A percentile compares a stretch with the other conserved stretches of the same genome.
phyloP scores from a whole-genome alignment of 2,888 invertebrate species.

The Drepanosiphum platanoidis region DNA sequence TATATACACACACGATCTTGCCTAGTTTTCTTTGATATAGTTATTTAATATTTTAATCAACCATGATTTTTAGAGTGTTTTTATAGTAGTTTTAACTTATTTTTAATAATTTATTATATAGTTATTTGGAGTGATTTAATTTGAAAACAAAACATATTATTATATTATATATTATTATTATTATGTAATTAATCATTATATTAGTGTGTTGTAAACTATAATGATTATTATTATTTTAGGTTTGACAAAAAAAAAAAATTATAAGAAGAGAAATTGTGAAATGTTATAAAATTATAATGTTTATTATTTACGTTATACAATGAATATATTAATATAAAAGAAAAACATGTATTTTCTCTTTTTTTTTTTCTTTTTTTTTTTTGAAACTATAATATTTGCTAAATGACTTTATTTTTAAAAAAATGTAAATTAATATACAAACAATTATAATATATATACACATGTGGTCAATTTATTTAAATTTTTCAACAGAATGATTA shows the following conservation, averaged over 20 bases:
- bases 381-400: constrained; percentile 58
- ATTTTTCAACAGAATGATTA: neutral
- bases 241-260: constrained; percentile 19
- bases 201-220: constrained; percentile 45
- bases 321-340: constrained; percentile 51
- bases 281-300: constrained; percentile 53
- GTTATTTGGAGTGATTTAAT: constrained; percentile 52
- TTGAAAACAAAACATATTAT: constrained; percentile 43
- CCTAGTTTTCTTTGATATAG: constrained; percentile 54
- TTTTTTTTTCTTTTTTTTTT: constrained; percentile 32
- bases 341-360: constrained; percentile 58
- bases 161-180: too few species aligned
- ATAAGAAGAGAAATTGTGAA: constrained; percentile 16
- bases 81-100: constrained; percentile 55
- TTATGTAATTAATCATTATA: constrained; percentile 50
- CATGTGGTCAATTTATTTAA: constrained; percentile 22
- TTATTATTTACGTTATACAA: constrained; percentile 60
- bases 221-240: constrained; percentile 53
- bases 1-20: constrained; percentile 52
- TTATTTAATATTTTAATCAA: constrained; percentile 60
- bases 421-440: constrained; percentile 56
- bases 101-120: constrained; percentile 61
- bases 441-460: constrained; percentile 41
- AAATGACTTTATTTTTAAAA: constrained; percentile 57
- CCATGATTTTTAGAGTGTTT: constrained; percentile 58